phyloP scores from a whole-genome alignment of 2,113 vertebrate genomes.

The Oreochromis niloticus region DNA sequence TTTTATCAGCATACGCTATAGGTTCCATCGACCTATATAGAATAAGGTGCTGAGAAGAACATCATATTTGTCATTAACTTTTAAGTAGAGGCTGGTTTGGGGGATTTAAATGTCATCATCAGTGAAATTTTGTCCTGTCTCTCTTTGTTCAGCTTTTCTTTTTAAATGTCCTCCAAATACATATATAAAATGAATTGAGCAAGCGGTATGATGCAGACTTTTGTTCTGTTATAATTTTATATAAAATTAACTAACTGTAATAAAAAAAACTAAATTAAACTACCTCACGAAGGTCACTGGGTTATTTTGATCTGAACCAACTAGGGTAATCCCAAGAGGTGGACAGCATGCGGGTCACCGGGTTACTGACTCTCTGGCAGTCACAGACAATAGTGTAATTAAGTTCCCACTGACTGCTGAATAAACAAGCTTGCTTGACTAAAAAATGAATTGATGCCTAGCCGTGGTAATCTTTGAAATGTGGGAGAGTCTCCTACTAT shows the following conservation, averaged over 20 bases:
- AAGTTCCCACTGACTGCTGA: neutral
- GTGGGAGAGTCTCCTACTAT: neutral
- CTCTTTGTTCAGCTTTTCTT: neutral
- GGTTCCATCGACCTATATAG: neutral
- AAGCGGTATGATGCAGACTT: neutral
- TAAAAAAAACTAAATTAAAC: neutral
- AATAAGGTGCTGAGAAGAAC: neutral
- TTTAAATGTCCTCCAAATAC: neutral
- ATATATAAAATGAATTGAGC: neutral
- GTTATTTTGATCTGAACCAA: neutral
- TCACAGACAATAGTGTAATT: neutral
- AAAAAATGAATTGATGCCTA: neutral
- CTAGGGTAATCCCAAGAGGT: neutral
- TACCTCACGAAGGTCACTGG: neutral
- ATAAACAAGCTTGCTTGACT: neutral
- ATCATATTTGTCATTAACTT: neutral
- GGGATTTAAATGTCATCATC: neutral
- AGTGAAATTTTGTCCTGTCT: neutral
- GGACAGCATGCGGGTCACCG: neutral
- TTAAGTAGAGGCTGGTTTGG: neutral
- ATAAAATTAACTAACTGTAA: neutral
- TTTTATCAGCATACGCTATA: neutral
- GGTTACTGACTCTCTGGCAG: neutral
- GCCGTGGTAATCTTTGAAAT: neutral
- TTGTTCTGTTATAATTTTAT: neutral